Evolutionary conservation across 2,797 vertebrate genomes (phyloP).

Genomic region (Petrocephalus sullivani): DNA sequence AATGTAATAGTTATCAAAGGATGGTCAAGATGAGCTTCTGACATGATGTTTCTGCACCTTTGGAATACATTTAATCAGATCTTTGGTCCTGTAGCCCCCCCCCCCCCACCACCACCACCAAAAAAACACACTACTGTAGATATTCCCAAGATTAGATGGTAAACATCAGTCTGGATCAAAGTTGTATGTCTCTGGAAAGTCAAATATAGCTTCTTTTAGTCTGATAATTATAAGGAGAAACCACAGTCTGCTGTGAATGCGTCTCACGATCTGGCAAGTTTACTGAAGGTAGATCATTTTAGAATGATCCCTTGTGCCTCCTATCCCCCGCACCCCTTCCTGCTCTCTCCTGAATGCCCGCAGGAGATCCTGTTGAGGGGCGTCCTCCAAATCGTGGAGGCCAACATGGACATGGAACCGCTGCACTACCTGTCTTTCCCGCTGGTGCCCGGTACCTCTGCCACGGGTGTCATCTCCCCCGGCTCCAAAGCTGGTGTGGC

Average conservation of each 20-base stretch:
- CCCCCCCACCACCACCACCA: too few relatives aligned
- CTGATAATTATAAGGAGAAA: neutral
- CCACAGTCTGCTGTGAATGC: neutral
- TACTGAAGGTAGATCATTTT: neutral
- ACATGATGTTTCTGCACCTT: neutral
- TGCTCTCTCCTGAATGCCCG: neutral
- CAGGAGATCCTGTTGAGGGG: constrained; percentile 86
- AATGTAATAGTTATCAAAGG: neutral
- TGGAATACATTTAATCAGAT: neutral
- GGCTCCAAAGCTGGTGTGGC: constrained; percentile 58
- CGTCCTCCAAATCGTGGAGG: constrained; percentile 78
- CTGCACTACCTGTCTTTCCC: constrained; percentile 85
- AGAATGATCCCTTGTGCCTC: neutral
- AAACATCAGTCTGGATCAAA: neutral
- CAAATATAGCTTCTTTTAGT: neutral
- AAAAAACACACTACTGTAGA: neutral
- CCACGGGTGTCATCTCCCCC: constrained; percentile 39
- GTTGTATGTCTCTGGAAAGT: neutral
- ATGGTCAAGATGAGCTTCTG: neutral
- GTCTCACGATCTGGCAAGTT: neutral
- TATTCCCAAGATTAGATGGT: neutral
- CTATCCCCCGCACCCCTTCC: neutral
- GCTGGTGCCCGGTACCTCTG: constrained; percentile 49
- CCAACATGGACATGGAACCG: constrained; percentile 70
- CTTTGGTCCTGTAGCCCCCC: neutral